Evolutionary conservation across 1,140 invertebrate genomes (phyloP).

Genomic region (Solenopsis fugax): DNA sequence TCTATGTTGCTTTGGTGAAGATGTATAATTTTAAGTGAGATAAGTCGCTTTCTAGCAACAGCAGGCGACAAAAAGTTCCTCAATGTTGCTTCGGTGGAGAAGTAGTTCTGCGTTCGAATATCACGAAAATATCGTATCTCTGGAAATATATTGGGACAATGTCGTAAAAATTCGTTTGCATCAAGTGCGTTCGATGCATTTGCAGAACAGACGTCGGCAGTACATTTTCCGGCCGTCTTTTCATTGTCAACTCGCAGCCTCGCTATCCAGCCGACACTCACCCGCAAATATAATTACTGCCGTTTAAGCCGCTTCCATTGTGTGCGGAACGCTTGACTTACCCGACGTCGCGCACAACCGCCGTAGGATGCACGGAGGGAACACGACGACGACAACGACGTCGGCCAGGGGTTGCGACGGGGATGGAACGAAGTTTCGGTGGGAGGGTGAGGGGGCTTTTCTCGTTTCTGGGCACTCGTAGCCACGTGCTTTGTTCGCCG

Average conservation of each 20-base stretch:
- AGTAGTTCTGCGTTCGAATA: not conserved
- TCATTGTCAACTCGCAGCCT: constrained; percentile 56
- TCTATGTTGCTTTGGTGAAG: too few relatives aligned
- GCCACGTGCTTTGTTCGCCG: constrained; percentile 71
- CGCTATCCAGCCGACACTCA: constrained; percentile 80
- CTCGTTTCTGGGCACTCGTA: constrained; percentile 69
- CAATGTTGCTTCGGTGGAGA: too few relatives aligned
- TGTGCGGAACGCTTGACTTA: constrained; percentile 85
- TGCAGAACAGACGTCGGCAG: not conserved
- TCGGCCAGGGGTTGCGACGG: constrained; percentile 34
- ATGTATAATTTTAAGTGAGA: too few relatives aligned
- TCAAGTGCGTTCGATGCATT: not conserved
- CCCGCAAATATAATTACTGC: constrained; percentile 86
- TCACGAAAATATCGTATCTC: not conserved
- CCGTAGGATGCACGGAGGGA: constrained; percentile 67
- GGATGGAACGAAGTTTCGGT: constrained; percentile 53
- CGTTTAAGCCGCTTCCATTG: constrained; percentile 85
- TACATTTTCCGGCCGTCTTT: constrained; percentile 45
- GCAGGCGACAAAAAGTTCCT: too few relatives aligned
- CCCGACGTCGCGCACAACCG: constrained; percentile 78
- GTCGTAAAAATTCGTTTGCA: not conserved
- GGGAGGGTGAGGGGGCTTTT: constrained; percentile 60
- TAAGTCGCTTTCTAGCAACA: too few relatives aligned
- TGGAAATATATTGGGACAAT: not conserved
- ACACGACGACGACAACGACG: constrained; percentile 50